Base-by-base conservation (phyloP, 2,888 invertebrate species). In the Cheilosia vernalis region DNA sequence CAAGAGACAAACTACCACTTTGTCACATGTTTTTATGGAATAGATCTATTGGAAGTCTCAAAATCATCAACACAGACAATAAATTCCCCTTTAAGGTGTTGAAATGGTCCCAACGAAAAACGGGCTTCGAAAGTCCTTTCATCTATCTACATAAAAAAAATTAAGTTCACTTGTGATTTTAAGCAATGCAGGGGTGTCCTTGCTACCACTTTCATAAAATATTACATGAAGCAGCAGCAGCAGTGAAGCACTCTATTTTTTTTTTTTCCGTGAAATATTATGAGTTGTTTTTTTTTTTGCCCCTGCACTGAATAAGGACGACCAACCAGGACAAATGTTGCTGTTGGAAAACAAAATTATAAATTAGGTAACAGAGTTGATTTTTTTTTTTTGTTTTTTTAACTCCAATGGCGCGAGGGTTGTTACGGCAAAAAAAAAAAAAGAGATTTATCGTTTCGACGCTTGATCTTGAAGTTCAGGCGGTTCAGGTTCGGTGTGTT, bases 141-240 rank as follows among this genome's bases (percentile, higher is more conserved):
- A 24, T 24, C 24, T 24, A 24, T 30, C 7, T 7, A 30, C 4
- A 10, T 40, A 10, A 53, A 49, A 24, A 24, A 27, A 5, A 4
- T 40, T 19, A 58, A 84, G 53, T 79, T 64, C 49, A 64, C 49
- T 63, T 47, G 51, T 70, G 70, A 73, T 73, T 73, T 73, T 83
- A 67, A 74, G 56, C 58, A 74, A 69, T 74, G 79, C 83, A 84
- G 63, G 78, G 83, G 78, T 83, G 73, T 78, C 83, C 83, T 73
- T 73, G 73, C 78, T 58, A 69, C 67, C 56, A 69, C 24, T 84
- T 47, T 69, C 74, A 79, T 84, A 79, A 84, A 84, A 79, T 84
- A 84, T 74, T 84, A 84, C 79, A 84, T 58, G 58, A 21, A 83
- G 37, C 56, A 69, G 49, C 72, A 63, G 47, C 66, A 67, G 40